A percentile compares a stretch with the other conserved stretches of the same genome.
These are phyloP conservation scores for Panthera tigris DNA, from an alignment of 2,113 vertebrate genomes.

Conservation along the genomic window DNA sequence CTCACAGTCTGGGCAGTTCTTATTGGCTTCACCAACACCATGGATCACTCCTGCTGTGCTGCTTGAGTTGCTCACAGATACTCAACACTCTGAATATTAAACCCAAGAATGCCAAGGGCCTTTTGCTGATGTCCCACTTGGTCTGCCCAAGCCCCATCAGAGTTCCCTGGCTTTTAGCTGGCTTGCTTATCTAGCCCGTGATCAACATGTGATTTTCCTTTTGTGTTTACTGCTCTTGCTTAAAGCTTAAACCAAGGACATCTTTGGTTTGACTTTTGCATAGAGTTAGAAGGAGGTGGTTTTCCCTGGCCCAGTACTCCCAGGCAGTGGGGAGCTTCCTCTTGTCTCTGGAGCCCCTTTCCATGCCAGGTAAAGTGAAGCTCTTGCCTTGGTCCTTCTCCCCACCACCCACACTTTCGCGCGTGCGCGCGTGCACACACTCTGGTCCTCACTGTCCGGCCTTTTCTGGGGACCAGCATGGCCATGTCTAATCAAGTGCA, in stretches of 20 bases:
- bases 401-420: too few species aligned
- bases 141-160: neutral
- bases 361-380: neutral
- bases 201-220: neutral
- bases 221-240: neutral
- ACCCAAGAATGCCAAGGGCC: neutral
- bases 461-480: neutral
- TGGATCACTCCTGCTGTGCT: rapidly evolving
- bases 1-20: too few species aligned
- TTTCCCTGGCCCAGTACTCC: neutral
- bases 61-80: neutral
- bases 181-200: neutral
- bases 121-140: neutral
- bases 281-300: neutral
- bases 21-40: neutral
- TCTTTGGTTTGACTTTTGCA: neutral
- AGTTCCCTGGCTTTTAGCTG: neutral
- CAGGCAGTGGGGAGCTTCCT: neutral
- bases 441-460: neutral
- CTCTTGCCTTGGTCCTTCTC: neutral
- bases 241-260: neutral
- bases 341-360: neutral
- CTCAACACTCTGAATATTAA: neutral
- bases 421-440: rapidly evolving
- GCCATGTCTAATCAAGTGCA: neutral